Base-by-base conservation (phyloP, 2,113 vertebrate species). In the Crotalus viridis region DNA sequence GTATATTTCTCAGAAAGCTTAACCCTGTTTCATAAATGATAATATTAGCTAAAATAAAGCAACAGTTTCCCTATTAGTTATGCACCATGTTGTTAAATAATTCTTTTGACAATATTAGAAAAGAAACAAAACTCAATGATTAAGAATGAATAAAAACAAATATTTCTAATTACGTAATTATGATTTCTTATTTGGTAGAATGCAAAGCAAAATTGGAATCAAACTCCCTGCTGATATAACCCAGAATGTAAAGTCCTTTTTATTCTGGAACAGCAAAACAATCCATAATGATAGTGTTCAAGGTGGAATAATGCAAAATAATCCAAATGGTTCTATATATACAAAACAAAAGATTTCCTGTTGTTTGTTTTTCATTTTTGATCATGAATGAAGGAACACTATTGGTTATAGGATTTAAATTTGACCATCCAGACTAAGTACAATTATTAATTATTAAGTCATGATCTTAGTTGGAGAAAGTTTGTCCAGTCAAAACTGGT, bases 31-130 rank as follows among this genome's bases (percentile, higher is more conserved):
- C 59, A 90, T 57, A 90, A 21, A 2, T 43, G 52, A 89, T 85
- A 91, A 33, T 22, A 22, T 95, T 91, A 93, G 92, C 86, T 6
- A 88, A 93, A 96, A 94, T 33, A n/a, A 90, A 94, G 94, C 93
- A 93, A 93, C 92, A 0, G 0, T 26, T 92, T 95, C 55, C 33
- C 15, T 51, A 51, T 93, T 87, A 59, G 55, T 90, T 90, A 48
- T 55, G 93, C 1, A 59, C 13, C 59, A 92, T 55, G 87, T 94
- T 55, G 93, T 85, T 2, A 3, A 52, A 61, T 95, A 94, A 88
- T 90, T 93, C 85, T 96, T 96, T 85, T 94, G 57, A 93, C 48
- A 59, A 24, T 1, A 94, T 88, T 91, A 94, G 7, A 86, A 91
- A 85, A 85, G 54, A 93, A 51, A 81, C 54, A 88, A 95, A 89